Base-by-base conservation (phyloP, 2,888 invertebrate genomes). In the Steromphala cineraria region DNA sequence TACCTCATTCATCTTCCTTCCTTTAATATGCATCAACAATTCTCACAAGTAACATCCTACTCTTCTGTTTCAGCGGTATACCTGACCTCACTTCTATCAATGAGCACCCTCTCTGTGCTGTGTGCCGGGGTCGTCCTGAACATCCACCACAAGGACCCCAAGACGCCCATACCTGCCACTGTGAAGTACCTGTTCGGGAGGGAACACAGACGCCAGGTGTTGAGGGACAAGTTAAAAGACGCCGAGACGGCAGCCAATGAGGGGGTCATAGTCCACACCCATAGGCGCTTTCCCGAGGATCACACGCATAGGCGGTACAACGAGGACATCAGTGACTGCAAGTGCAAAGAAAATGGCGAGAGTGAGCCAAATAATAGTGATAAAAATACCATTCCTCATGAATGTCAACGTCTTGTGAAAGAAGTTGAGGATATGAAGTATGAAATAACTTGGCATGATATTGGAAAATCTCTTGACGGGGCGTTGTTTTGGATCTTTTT, bases 91-190 rank as follows among this genome's bases (percentile, higher is more conserved):
- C 78, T 88, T 7, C 82, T 88, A 55, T 83, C 87, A 8, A 80
- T 88, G 71, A 87, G 87, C 81, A 87, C 87, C 24, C 79, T 87
- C 8, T 88, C 88, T 8, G 88, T 88, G 8, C 84, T 84, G 17
- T 86, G 85, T n/a, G 87, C 88, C 2, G 88, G 87, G 4, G 79
- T 87, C 5, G 88, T 88, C 1, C 83, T 88, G 46, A 86, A 87
- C 79, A 84, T 87, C 62, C 87, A 88, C 56, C 87, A 88, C 75
- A 80, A 86, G 21, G 87, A 87, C 71, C 84, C 83, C 19, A 75
- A 76, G 67, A 79, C 82, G 55, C 80, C 84, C 10, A 83, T 86
- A 10, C 86, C 86, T 28, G 28, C 53, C 2, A 40, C 71, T 17
- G 80, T 85, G 24, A 80, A 77, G 31, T 81, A 79, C 67, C 24